phyloP scores from a whole-genome alignment of 2,888 invertebrate species.

The Pediacus dermestoides region DNA sequence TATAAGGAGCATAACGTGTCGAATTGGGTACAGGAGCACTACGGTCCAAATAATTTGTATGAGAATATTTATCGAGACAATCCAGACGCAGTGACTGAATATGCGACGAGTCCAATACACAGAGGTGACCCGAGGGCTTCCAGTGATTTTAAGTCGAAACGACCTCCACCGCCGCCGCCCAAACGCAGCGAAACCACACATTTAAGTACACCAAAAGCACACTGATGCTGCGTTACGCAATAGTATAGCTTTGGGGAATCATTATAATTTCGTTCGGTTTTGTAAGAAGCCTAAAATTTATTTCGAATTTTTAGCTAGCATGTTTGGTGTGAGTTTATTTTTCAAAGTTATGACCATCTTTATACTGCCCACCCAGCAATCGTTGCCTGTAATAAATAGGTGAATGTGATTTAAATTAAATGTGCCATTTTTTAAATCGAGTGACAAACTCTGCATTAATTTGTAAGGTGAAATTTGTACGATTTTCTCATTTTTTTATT shows the following conservation, averaged over 20 bases:
- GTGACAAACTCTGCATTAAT: conserved; percentile 27
- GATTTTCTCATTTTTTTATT: too few species aligned
- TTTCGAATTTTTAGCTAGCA: not conserved
- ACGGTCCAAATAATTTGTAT: conserved; percentile 70
- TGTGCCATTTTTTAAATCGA: conserved; percentile 39
- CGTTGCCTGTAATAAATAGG: not conserved
- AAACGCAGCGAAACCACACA: conserved; percentile 87
- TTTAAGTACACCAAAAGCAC: conserved; percentile 49
- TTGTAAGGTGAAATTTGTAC: too few species aligned
- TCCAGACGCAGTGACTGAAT: conserved; percentile 51
- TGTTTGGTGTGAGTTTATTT: conserved; percentile 20
- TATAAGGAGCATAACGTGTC: conserved; percentile 82
- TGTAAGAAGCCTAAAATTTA: too few species aligned
- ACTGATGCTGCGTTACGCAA: conserved; percentile 41
- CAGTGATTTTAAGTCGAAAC: conserved; percentile 49
- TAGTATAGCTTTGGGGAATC: too few species aligned
- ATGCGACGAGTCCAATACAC: conserved; percentile 48
- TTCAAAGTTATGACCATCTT: conserved; percentile 19
- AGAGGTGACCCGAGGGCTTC: conserved; percentile 15
- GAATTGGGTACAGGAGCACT: conserved; percentile 87
- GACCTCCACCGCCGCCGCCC: conserved; percentile 87
- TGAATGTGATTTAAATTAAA: conserved; percentile 38
- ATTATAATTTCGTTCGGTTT: too few species aligned
- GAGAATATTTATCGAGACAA: conserved; percentile 66
- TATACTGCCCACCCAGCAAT: not conserved